Evolutionary conservation across 1,140 invertebrate species (phyloP).

Genomic region (Laodelphax striatellus): DNA sequence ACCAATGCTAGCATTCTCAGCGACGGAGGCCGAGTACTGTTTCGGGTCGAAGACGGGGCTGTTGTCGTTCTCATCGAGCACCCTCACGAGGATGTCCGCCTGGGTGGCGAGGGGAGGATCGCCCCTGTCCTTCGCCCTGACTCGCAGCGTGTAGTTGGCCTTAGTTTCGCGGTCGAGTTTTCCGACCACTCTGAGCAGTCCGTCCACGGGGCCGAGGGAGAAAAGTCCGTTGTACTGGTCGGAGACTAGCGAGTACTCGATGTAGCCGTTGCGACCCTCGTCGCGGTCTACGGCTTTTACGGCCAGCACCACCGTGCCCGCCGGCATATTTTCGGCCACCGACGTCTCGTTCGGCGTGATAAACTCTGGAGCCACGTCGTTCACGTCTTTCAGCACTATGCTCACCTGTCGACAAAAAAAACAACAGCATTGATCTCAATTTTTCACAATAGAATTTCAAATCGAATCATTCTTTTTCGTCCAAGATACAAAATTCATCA

Average conservation of each 20-base stretch:
- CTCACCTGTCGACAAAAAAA: constrained; percentile 52
- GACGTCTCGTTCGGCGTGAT: constrained; percentile 64
- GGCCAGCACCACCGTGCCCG: constrained; percentile 80
- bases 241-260: constrained; percentile 66
- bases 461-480: no score
- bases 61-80: constrained; percentile 91
- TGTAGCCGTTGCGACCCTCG: constrained; percentile 84
- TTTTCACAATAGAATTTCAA: no score
- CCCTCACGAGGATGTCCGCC: constrained; percentile 54
- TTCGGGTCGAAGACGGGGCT: constrained; percentile 79
- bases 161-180: constrained; percentile 72
- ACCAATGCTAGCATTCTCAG: constrained; percentile 88
- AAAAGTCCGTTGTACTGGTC: constrained; percentile 47
- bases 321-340: constrained; percentile 75
- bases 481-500: no score
- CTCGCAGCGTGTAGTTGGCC: constrained; percentile 64
- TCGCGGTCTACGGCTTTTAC: constrained; percentile 86
- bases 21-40: constrained; percentile 74
- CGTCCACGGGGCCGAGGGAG: constrained; percentile 75
- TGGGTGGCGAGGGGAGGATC: constrained; percentile 64
- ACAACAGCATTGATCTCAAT: neutral
- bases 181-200: constrained; percentile 67
- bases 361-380: constrained; percentile 89
- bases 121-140: constrained; percentile 80
- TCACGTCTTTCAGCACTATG: constrained; percentile 80